These are phyloP conservation scores for Pseudorasbora parva DNA, from an alignment of 2,113 vertebrate genomes.

Conservation along the genomic window DNA sequence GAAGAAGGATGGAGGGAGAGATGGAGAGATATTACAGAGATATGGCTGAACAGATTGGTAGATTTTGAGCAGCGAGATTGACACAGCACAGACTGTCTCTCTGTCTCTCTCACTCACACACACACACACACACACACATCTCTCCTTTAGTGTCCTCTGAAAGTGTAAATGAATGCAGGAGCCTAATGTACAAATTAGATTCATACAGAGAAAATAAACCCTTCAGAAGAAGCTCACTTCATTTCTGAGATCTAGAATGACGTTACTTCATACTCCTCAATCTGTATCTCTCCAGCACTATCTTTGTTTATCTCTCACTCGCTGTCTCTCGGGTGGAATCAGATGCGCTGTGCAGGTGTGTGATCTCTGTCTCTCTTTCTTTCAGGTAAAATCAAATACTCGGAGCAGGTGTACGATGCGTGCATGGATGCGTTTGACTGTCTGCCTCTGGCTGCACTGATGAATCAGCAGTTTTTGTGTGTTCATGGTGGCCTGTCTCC, in stretches of 20 bases:
- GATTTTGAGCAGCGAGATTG: constrained; percentile 67
- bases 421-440: constrained; percentile 85
- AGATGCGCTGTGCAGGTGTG: constrained; percentile 84
- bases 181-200: constrained; percentile 51
- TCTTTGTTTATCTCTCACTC: constrained; percentile 52
- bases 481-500: constrained; percentile 83
- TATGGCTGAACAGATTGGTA: constrained; percentile 72
- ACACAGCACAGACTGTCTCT: constrained; percentile 64
- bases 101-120: constrained; percentile 50
- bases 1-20: background rate
- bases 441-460: constrained; percentile 81
- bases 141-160: constrained; percentile 46
- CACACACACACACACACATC: constrained; percentile 43
- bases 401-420: constrained; percentile 83
- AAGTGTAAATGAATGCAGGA: constrained; percentile 57
- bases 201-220: constrained; percentile 18
- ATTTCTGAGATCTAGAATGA: constrained; percentile 19
- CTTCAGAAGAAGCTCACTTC: constrained; percentile 13
- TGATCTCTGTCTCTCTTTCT: constrained; percentile 59
- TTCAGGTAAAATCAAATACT: constrained; percentile 86
- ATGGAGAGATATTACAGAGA: constrained; percentile 46
- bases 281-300: constrained; percentile 59
- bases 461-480: constrained; percentile 84
- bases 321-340: constrained; percentile 75
- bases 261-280: constrained; percentile 19